These are phyloP conservation scores for Ochotona princeps DNA, from an alignment of 2,113 vertebrate species.

Conservation along the genomic window DNA sequence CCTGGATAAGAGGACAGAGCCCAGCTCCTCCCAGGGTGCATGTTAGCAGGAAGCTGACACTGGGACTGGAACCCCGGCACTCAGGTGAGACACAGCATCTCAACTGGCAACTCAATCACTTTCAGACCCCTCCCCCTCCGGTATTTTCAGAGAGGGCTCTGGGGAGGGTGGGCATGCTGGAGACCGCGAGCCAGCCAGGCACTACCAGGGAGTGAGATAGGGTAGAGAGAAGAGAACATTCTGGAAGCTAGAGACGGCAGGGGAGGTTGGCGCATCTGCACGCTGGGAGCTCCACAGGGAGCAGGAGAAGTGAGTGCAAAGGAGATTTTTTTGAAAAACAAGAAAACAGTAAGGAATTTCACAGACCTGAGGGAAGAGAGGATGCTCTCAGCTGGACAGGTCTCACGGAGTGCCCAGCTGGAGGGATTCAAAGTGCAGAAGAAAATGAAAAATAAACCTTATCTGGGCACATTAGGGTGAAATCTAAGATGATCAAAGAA, in stretches of 20 bases:
- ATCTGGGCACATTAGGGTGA: background rate
- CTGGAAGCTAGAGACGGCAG: accelerated
- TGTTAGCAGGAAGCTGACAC: no score
- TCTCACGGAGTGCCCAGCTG: background rate
- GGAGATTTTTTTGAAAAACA: background rate
- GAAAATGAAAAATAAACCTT: background rate
- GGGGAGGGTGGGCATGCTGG: background rate
- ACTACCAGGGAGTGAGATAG: accelerated
- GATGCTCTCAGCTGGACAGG: background rate
- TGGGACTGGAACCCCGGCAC: no score
- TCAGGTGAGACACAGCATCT: no score
- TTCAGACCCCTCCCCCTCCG: no score
- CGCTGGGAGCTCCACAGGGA: background rate
- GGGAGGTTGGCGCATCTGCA: background rate
- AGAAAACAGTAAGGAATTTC: constrained; percentile 27
- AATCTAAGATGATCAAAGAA: constrained; percentile 45
- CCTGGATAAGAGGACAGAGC: no score
- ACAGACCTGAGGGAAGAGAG: background rate
- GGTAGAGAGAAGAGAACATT: no score
- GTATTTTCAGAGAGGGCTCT: background rate
- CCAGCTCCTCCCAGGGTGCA: no score
- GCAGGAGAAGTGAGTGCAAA: background rate
- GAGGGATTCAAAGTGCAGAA: background rate
- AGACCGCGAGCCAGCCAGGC: no score
- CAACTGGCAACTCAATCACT: no score